Evolutionary conservation across 2,888 invertebrate genomes (phyloP).

Genomic region (Drosophila diplacantha): DNA sequence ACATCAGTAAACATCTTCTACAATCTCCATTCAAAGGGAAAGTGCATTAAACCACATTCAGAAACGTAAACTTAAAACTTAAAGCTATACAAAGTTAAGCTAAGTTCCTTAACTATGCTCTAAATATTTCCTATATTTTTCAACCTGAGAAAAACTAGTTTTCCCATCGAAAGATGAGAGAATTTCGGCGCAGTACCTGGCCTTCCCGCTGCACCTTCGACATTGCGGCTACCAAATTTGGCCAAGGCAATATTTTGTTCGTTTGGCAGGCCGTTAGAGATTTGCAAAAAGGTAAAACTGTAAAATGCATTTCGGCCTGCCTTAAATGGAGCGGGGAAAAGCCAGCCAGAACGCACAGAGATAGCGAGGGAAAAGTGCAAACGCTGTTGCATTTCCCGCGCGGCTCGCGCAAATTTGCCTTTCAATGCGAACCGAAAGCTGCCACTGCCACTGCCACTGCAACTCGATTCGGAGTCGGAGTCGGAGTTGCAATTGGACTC

Average conservation of each 20-base stretch:
- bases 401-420: conserved; percentile 34
- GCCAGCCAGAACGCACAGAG: conserved; percentile 55
- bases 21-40: too few species aligned
- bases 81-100: too few species aligned
- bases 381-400: conserved; percentile 47
- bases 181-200: neutral
- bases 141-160: too few species aligned
- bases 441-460: conserved; percentile 16
- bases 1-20: too few species aligned
- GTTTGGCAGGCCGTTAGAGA: conserved; percentile 64
- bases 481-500: neutral
- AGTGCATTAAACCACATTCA: too few species aligned
- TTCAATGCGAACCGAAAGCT: conserved; percentile 23
- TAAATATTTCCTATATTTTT: neutral
- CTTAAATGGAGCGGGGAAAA: conserved; percentile 65
- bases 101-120: neutral
- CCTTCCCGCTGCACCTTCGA: conserved; percentile 3
- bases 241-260: conserved; percentile 59
- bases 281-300: conserved; percentile 60
- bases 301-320: conserved; percentile 64
- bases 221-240: conserved; percentile 58
- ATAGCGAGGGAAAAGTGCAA: conserved; percentile 61
- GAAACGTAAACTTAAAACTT: too few species aligned
- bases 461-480: neutral
- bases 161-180: neutral